Evolutionary conservation across 2,113 vertebrate species (phyloP).

Genomic region (Ariopsis seemanni): DNA sequence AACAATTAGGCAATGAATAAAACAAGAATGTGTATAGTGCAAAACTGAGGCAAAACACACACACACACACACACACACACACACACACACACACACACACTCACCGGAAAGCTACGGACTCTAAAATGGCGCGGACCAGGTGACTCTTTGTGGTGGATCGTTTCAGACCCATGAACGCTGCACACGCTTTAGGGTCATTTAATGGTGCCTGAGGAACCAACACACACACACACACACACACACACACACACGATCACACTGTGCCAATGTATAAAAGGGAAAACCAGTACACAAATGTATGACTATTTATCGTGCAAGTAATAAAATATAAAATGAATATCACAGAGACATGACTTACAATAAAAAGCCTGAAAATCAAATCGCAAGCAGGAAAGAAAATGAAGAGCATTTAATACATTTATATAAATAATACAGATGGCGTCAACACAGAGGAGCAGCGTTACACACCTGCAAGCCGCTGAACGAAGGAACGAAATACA

Average conservation of each 20-base stretch:
- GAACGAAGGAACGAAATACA: constrained; percentile 94
- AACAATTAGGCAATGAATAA: background rate
- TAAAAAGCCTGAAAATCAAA: constrained; percentile 67
- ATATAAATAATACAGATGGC: background rate
- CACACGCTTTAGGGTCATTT: constrained; percentile 85
- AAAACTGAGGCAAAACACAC: background rate
- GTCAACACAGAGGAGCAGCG: background rate
- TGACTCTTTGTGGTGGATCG: constrained; percentile 86
- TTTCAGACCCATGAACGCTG: constrained; percentile 92
- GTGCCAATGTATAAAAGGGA: background rate
- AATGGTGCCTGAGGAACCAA: constrained; percentile 77
- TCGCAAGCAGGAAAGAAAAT: constrained; percentile 6
- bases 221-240: constrained; percentile 33
- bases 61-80: background rate
- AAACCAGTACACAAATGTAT: background rate
- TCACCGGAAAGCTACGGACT: constrained; percentile 93
- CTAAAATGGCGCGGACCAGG: constrained; percentile 90
- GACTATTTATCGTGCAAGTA: background rate
- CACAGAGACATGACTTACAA: constrained; percentile 75
- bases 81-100: constrained; percentile 10
- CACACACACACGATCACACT: background rate
- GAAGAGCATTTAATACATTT: constrained; percentile 46
- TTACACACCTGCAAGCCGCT: constrained; percentile 86
- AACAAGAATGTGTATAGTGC: background rate
- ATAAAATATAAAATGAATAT: constrained; percentile 49